Evolutionary conservation across 2,113 vertebrate species (phyloP).

Genomic region (Mesitornis unicolor): DNA sequence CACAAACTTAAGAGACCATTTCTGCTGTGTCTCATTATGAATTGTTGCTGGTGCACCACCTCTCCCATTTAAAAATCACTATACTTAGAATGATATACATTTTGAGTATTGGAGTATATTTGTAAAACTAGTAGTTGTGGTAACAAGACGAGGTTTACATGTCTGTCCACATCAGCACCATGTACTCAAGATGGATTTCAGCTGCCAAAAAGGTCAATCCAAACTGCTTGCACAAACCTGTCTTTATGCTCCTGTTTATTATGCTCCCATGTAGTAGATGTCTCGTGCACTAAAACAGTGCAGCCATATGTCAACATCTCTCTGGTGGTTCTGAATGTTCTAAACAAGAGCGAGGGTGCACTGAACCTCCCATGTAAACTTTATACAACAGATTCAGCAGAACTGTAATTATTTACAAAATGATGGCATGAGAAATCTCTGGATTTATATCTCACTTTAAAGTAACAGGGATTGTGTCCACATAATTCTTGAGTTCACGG

Average conservation of each 20-base stretch:
- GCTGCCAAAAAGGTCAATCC: conserved; percentile 86
- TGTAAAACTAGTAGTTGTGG: conserved; percentile 79
- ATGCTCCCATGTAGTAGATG: conserved; percentile 91
- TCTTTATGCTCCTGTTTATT: conserved; percentile 99
- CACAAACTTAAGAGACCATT: not conserved
- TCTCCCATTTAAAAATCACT: conserved; percentile 68
- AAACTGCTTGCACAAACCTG: conserved; percentile 89
- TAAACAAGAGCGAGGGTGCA: conserved; percentile 99
- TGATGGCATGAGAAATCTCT: conserved; percentile 90
- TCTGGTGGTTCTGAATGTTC: conserved; percentile 96
- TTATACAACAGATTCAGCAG: conserved; percentile 98
- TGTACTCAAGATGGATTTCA: conserved; percentile 80
- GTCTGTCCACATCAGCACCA: conserved; percentile 80
- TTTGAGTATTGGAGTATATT: conserved; percentile 69
- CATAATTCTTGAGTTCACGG: conserved; percentile 71
- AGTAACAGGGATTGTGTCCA: conserved; percentile 77
- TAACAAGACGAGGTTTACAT: conserved; percentile 79
- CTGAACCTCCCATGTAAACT: conserved; percentile 99
- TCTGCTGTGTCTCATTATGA: conserved; percentile 12
- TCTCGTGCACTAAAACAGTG: conserved; percentile 90
- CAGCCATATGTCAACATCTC: conserved; percentile 97
- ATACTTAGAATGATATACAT: conserved; percentile 58
- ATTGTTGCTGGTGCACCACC: not conserved
- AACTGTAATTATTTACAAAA: conserved; percentile 99
- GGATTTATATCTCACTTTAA: conserved; percentile 83